Conservation (phyloP, 2,797 vertebrate genomes). For the Liasis olivaceus region DNA sequence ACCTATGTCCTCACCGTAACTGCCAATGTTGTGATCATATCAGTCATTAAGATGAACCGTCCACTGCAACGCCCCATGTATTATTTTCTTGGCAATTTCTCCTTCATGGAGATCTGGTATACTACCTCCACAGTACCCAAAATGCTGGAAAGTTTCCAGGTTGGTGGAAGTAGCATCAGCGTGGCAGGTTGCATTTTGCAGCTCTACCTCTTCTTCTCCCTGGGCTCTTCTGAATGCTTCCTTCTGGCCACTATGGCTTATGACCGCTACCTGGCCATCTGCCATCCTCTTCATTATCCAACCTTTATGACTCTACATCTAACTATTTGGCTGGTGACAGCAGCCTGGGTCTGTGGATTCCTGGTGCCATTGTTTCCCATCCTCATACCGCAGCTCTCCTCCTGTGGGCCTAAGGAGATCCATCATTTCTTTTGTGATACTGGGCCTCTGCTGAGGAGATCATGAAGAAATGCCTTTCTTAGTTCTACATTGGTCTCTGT, state of each 20-base stretch:
- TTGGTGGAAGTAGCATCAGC: conserved; percentile 32
- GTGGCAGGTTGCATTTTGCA: conserved; percentile 35
- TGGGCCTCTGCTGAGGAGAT: conserved; percentile 42
- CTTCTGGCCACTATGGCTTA: conserved; percentile 47
- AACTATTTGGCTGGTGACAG: conserved; percentile 15
- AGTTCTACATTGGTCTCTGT: conserved; percentile 24
- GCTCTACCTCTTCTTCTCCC: conserved; percentile 43
- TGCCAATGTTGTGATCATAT: conserved; percentile 39
- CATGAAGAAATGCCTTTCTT: conserved; percentile 36
- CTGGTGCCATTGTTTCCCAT: conserved; percentile 43
- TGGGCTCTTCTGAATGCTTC: conserved; percentile 41
- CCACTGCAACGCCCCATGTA: conserved; percentile 37
- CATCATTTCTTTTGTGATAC: conserved; percentile 53
- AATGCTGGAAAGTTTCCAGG: conserved; percentile 38
- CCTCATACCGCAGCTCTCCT: conserved; percentile 46
- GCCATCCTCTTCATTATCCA: conserved; percentile 19
- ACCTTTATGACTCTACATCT: conserved; percentile 13
- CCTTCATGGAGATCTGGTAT: conserved; percentile 52
- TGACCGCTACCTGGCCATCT: conserved; percentile 40
- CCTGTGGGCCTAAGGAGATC: conserved; percentile 41
- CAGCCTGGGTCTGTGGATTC: conserved; percentile 49
- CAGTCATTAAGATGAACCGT: conserved; percentile 17
- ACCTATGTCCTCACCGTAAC: conserved; percentile 27
- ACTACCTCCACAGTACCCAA: conserved; percentile 35
- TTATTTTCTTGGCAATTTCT: conserved; percentile 42